Conservation (phyloP, 2,888 invertebrate species). For the Platycnemis pennipes region DNA sequence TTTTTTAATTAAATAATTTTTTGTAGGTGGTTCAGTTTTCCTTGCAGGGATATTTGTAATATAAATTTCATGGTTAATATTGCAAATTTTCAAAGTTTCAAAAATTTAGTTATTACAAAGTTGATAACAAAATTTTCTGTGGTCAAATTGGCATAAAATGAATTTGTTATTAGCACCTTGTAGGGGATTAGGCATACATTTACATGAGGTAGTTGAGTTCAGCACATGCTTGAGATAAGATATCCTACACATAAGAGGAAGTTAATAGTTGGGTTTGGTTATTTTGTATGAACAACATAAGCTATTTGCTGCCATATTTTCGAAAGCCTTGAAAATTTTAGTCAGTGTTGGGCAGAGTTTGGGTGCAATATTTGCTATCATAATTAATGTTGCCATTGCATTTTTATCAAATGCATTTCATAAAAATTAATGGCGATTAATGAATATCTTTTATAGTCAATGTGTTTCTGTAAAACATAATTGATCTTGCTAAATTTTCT, state of each 20-base stretch:
- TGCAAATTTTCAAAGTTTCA: too few species aligned
- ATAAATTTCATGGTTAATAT: too few species aligned
- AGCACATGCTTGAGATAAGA: background rate
- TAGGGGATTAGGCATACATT: background rate
- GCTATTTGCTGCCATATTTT: background rate
- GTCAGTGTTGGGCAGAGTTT: background rate
- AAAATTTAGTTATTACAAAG: too few species aligned
- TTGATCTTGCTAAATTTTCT: conserved; percentile 13
- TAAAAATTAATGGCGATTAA: background rate
- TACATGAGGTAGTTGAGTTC: background rate
- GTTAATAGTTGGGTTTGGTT: background rate
- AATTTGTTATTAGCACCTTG: background rate
- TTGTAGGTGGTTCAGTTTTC: too few species aligned
- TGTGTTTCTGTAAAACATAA: background rate
- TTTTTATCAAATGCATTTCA: background rate
- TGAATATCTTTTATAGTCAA: conserved; percentile 18
- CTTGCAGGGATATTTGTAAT: too few species aligned
- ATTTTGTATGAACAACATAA: too few species aligned
- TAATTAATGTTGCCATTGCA: background rate
- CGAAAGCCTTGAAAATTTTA: background rate
- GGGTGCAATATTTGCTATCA: background rate
- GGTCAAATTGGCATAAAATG: too few species aligned
- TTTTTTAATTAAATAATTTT: too few species aligned
- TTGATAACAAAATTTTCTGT: too few species aligned
- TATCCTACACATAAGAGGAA: background rate